These are phyloP conservation scores for Nannoperca obscura DNA, from an alignment of 2,797 vertebrate genomes.

Conservation along the genomic window DNA sequence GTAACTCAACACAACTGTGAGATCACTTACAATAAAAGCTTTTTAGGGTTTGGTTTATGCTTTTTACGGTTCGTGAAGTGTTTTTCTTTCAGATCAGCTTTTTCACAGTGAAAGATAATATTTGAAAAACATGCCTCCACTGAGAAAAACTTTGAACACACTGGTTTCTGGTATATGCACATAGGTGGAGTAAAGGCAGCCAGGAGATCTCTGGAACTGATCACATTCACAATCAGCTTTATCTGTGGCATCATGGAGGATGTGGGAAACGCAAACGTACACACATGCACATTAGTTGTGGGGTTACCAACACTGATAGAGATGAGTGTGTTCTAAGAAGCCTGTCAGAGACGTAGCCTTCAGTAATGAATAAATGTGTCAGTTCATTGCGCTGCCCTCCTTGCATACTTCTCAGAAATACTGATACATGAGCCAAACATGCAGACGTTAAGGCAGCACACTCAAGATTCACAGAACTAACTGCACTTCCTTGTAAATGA, in stretches of 20 bases:
- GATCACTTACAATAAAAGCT: background rate
- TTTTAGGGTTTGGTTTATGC: background rate
- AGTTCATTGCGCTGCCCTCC: slow-evolving; percentile 64
- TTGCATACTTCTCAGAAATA: slow-evolving; percentile 78
- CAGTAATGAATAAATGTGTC: slow-evolving; percentile 76
- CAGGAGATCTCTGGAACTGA: slow-evolving; percentile 61
- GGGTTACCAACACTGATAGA: slow-evolving; percentile 71
- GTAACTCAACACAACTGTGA: background rate
- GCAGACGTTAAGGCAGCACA: slow-evolving; percentile 52
- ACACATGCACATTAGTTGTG: slow-evolving; percentile 29
- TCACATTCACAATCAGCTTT: slow-evolving; percentile 69
- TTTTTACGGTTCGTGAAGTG: background rate
- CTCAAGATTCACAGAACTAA: slow-evolving; percentile 70
- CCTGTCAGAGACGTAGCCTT: slow-evolving; percentile 60
- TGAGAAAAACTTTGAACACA: slow-evolving; percentile 34
- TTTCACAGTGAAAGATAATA: background rate
- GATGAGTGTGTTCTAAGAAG: slow-evolving; percentile 79
- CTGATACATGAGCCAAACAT: slow-evolving; percentile 62
- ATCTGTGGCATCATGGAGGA: slow-evolving; percentile 78
- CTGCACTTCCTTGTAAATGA: slow-evolving; percentile 61
- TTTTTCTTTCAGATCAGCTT: background rate
- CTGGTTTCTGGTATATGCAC: slow-evolving; percentile 12
- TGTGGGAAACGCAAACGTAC: slow-evolving; percentile 68
- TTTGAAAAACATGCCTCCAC: slow-evolving; percentile 9
- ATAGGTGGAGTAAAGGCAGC: slow-evolving; percentile 28